Evolutionary conservation across 2,888 invertebrate genomes (phyloP).

Genomic region (Glyphotaelius pellucidus): DNA sequence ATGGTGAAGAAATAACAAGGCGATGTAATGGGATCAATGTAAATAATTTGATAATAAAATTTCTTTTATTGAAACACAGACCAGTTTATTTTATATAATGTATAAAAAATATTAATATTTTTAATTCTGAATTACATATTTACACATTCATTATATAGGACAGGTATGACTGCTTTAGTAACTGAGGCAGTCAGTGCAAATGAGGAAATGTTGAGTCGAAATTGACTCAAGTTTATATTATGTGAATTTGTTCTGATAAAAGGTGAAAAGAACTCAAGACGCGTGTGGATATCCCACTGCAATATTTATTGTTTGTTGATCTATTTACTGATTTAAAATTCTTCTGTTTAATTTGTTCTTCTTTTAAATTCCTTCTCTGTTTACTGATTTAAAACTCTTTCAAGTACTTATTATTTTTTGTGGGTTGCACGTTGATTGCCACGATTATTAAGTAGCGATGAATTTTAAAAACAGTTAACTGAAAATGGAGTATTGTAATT

Average conservation of each 20-base stretch:
- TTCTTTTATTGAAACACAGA: neutral
- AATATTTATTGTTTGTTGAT: no score
- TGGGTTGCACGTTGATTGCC: neutral
- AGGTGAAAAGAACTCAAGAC: neutral
- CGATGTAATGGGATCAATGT: neutral
- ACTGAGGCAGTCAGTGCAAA: neutral
- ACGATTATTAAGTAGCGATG: neutral
- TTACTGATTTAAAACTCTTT: neutral
- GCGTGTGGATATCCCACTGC: no score
- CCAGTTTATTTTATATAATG: neutral
- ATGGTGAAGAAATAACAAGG: no score
- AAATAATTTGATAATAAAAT: neutral
- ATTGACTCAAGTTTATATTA: neutral
- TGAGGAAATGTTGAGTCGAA: neutral
- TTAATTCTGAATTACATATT: neutral
- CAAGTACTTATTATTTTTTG: neutral
- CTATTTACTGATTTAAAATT: neutral
- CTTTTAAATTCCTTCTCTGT: no score
- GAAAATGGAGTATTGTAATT: neutral
- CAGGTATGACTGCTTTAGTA: neutral
- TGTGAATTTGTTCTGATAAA: neutral
- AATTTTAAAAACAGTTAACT: neutral
- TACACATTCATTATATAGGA: neutral
- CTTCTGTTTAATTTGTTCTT: no score
- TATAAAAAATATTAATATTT: neutral